Evolutionary conservation across 2,797 vertebrate genomes (phyloP).

Genomic region (Rallus crepitans): DNA sequence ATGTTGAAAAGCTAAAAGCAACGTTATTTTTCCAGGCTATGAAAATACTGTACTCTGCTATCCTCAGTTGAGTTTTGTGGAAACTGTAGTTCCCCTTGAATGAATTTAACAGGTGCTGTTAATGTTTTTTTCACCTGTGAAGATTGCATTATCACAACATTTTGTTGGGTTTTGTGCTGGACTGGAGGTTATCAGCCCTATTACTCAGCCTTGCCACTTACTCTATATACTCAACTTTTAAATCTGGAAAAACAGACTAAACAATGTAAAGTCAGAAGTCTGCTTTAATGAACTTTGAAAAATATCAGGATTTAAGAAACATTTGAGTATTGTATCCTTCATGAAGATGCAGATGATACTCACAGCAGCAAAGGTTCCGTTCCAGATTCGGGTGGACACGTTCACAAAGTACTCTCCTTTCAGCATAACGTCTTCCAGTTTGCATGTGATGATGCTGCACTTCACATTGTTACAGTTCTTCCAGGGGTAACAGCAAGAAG

Average conservation of each 20-base stretch:
- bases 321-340: background rate
- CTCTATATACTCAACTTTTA: background rate
- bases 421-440: conserved; percentile 80
- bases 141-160: background rate
- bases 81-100: background rate
- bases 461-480: conserved; percentile 86
- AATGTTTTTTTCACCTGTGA: background rate
- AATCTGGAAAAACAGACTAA: background rate
- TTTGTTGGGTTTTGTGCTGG: background rate
- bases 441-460: conserved; percentile 84
- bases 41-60: background rate
- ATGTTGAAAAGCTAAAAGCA: conserved; percentile 10
- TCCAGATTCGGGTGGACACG: conserved; percentile 90
- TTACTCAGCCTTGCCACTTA: background rate
- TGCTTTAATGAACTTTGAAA: background rate
- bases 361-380: conserved; percentile 87
- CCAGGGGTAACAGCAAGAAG: background rate
- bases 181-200: background rate
- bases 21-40: conserved; percentile 5
- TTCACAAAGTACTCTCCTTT: conserved; percentile 86
- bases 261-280: background rate
- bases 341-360: conserved; percentile 55
- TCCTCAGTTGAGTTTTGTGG: background rate
- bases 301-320: background rate
- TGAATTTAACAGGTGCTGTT: background rate